Evolutionary conservation across 2,797 vertebrate species (phyloP), one percentile per base, ranked within the genome.

Genomic region (Acanthurus tractus): DNA sequence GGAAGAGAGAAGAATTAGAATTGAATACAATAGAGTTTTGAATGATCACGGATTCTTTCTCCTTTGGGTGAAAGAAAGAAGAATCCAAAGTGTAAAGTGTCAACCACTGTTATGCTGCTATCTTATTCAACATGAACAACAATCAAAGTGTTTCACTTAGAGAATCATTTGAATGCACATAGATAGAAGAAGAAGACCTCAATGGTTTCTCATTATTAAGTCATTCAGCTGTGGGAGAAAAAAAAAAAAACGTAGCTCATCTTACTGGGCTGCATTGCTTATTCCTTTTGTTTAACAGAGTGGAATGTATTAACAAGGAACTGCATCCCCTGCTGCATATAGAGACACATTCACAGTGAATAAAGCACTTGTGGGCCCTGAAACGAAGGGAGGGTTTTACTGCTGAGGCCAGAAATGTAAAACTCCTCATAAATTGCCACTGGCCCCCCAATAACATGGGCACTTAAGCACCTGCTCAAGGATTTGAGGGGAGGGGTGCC

Each of bases 231-330:
- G 50, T 52, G 64, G 63, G 76, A 83, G 79, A 34, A 34, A 34
- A 81, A 82, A 59, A 81, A 82, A 59, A 74, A 79, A 68, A 14
- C 45, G 29, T 29, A 56, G 80, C 70, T 83, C 46, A 82, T 56
- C 79, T 85, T 79, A 87, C 38, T 34, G 83, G 75, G 54, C 8
- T 59, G 15, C 80, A 85, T 87, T 72, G 71, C 53, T 70, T 78
- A 89, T 88, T 93, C 88, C 82, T 88, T 89, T 88, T 91, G 86
- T 91, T 91, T 79, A 89, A 87, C 73, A 75, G 68, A 80, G 85
- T 59, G 55, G 82, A 86, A 88, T 84, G 68, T 65, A 85, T 88
- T 85, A 89, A 85, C 63, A 89, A 62, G 77, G 59, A 79, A 17
- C 53, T 68, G 50, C 67, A 79, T 83, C 80, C 81, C 63, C 42